Percentiles rank a stretch among this genome's conserved stretches.
Evolutionary conservation across 2,888 invertebrate species (phyloP).

Genomic region (Eupithecia insigniata): DNA sequence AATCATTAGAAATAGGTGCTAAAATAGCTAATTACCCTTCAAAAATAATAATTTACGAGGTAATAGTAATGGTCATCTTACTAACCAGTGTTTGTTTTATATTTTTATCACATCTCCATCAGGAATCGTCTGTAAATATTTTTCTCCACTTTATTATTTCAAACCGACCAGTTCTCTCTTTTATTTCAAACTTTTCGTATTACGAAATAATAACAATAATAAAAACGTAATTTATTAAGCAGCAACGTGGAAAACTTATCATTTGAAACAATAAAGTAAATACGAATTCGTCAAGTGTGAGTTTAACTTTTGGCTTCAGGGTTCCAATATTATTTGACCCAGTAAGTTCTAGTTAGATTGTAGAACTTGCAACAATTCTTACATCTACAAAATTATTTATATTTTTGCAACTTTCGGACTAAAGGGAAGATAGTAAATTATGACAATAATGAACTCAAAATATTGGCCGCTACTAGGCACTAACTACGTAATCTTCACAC

Average conservation of each 20-base stretch:
- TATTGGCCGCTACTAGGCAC: not conserved
- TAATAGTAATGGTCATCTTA: too few species aligned
- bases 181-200: slow-evolving; percentile 35
- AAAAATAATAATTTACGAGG: not conserved
- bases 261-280: slow-evolving; percentile 50
- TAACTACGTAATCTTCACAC: too few species aligned
- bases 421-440: not conserved
- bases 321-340: not conserved
- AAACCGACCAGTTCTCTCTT: slow-evolving; percentile 24
- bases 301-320: not conserved
- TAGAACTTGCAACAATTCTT: not conserved
- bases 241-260: slow-evolving; percentile 45
- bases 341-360: not conserved
- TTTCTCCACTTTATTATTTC: slow-evolving; percentile 17
- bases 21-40: not conserved
- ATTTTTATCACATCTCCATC: slow-evolving; percentile 12
- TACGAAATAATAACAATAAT: slow-evolving; percentile 34
- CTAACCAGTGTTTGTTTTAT: not conserved
- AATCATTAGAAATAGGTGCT: too few species aligned
- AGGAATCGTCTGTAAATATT: slow-evolving; percentile 4
- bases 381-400: not conserved
- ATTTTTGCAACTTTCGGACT: not conserved
- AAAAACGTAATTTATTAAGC: slow-evolving; percentile 36
- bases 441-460: not conserved
- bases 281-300: slow-evolving; percentile 15